Evolutionary conservation across 2,888 invertebrate species (phyloP).

Genomic region (Melanostoma mellinum): DNA sequence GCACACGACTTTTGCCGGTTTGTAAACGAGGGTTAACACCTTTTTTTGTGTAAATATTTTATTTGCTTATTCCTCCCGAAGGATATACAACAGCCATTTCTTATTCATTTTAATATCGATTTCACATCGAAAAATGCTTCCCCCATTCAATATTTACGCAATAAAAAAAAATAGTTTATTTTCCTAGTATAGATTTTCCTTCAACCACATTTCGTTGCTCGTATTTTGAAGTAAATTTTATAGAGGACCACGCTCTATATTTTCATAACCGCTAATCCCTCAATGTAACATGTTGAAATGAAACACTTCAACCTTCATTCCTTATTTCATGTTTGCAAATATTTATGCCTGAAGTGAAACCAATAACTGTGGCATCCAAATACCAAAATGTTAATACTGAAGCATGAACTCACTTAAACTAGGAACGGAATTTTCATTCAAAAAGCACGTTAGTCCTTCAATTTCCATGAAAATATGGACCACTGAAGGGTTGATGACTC

Average conservation of each 20-base stretch:
- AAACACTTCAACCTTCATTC: not conserved
- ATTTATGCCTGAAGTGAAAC: not conserved
- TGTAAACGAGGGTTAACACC: too few relatives aligned
- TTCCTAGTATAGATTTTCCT: too few relatives aligned
- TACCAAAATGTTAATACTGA: slow-evolving; percentile 15
- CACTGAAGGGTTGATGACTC: slow-evolving; percentile 20
- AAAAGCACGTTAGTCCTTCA: slow-evolving; percentile 2
- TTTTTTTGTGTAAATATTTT: too few relatives aligned
- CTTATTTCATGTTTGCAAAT: not conserved
- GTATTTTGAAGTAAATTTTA: too few relatives aligned
- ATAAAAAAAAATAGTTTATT: too few relatives aligned
- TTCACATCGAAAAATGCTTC: too few relatives aligned
- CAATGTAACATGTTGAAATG: not conserved
- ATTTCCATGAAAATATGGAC: not conserved
- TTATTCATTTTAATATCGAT: too few relatives aligned
- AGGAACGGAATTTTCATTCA: slow-evolving; percentile 12
- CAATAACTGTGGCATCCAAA: not conserved
- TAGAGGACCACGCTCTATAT: not conserved
- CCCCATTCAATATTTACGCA: too few relatives aligned
- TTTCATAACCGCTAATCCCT: not conserved
- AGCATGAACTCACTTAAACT: not conserved
- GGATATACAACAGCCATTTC: too few relatives aligned
- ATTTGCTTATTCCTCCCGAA: too few relatives aligned
- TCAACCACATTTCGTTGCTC: too few relatives aligned
- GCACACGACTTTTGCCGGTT: too few relatives aligned